phyloP scores from a whole-genome alignment of 2,797 vertebrate genomes.

The Geotrypetes seraphini region DNA sequence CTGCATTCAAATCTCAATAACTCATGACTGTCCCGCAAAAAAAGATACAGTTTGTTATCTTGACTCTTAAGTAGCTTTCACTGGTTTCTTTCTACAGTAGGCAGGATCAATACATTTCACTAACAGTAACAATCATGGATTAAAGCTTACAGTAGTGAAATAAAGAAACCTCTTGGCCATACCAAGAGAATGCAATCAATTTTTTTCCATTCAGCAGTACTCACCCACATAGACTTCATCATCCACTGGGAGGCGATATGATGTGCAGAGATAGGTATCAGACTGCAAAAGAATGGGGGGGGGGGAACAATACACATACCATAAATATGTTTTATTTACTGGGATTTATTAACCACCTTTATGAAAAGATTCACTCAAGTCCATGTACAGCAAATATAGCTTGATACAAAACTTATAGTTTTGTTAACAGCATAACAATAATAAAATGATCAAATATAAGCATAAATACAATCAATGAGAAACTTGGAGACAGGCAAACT shows the following conservation, averaged over 20 bases:
- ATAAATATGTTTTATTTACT: constrained; percentile 11
- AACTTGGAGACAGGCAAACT: too few species aligned
- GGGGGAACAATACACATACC: constrained; percentile 13
- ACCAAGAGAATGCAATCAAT: constrained; percentile 14
- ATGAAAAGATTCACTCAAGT: too few species aligned
- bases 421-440: too few species aligned
- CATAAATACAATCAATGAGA: too few species aligned
- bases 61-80: constrained; percentile 19
- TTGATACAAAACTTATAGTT: too few species aligned
- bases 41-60: constrained; percentile 26
- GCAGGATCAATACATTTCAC: constrained; percentile 27
- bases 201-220: constrained; percentile 29
- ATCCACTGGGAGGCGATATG: constrained; percentile 64
- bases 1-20: constrained; percentile 22
- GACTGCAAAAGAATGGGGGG: constrained; percentile 69
- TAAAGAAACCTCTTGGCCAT: constrained; percentile 11
- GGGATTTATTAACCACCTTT: too few species aligned
- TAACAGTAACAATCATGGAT: constrained; percentile 21
- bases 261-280: constrained; percentile 86
- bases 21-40: constrained; percentile 27
- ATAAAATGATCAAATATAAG: too few species aligned
- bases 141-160: constrained; percentile 16
- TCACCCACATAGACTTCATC: constrained; percentile 81
- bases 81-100: constrained; percentile 32
- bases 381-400: too few species aligned